Base-by-base conservation (phyloP, 2,888 invertebrate genomes). In the Piscicola geometra region DNA sequence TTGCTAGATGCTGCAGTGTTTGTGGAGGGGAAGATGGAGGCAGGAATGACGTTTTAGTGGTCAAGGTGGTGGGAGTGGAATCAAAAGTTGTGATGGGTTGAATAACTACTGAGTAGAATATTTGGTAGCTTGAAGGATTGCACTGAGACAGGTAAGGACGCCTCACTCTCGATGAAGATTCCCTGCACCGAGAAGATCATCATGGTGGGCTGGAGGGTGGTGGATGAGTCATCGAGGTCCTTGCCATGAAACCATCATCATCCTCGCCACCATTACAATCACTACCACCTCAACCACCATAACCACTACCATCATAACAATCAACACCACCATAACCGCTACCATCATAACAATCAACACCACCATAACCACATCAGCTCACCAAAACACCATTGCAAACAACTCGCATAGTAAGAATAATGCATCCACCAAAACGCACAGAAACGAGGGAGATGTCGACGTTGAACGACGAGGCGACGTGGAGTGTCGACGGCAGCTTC, bases 151-250 rank as follows among this genome's bases (percentile, higher is more conserved):
- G 28, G 21, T 28, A 28, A 33, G 3, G 2, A 35, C 47, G 18
- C 15, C 71, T 18, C 12, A 71, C 71, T 50, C 33, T 71, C 71
- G 28, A 41, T 47, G 33, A 71, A 71, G 52, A 71, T 25, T 28
- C 71, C 71, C 50, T 71, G 32, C 15, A 71, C 71, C 15, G 30
- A 50, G 52, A 71, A 52, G 30, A 71, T 50, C 25, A 71, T 52
- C 50, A 71, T 71, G 28, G 71, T 32, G 28, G 47, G 47, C 71
- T 71, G 52, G 1, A n/a, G n/a, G n/a, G n/a, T n/a, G n/a, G n/a
- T n/a, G n/a, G n/a, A n/a, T 41, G 41, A 41, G 41, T 15, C 41
- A 5, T 41, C 41, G 15, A 41, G 15, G 9, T 9, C 5, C 9
- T 41, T 5, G 41, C 15, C 15, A 41, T 41, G 9, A 9, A 41